Evolutionary conservation across 2,113 vertebrate species (phyloP), one percentile per base, ranked within the genome.

Genomic region (Podarcis muralis): DNA sequence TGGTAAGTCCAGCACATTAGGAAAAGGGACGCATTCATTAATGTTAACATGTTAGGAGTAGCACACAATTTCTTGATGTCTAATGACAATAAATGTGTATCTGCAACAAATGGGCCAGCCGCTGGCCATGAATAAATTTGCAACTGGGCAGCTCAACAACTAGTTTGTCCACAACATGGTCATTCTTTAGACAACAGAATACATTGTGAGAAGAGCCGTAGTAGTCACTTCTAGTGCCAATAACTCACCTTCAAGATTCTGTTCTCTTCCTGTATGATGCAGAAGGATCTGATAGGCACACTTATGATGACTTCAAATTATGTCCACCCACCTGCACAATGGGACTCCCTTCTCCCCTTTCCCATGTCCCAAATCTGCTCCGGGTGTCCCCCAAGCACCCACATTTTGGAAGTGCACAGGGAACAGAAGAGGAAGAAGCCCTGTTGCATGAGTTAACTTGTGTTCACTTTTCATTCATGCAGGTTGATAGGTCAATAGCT

Each of bases 1-100:
- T 1, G 99, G 99, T 99, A 96, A 97, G 97, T 84, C 53, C 8
- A 0, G 62, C 48, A 68, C 35, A 20, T 76, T 90, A 25, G 32
- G 22, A 23, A 37, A 37, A 4, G 27, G 25, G 6, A 1, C 27
- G 25, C 2, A 27, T 2, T 69, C 53, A 5, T 8, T 53, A 25
- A 4, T 35, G 23, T 22, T 53, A 48, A 48, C 27, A n/a, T 53
- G 6, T 27, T 30, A 62, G 1, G 43, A n/a, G 30, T 66, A 69
- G 22, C 6, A 25, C n/a, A 37, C 12, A 15, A 3, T 20, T 9
- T 6, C 71, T 18, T 37, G n/a, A 20, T 25, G 9, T 23, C 20
- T 53, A 82, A 37, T 40, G 32, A 32, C 4, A 37, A 25, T 2
- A 82, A 35, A 66, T 65, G 22, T 82, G 3, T 65, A 25, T 40